These are phyloP conservation scores for Onychomys leucogaster DNA, from an alignment of 2,797 vertebrate species.

Conservation along the genomic window DNA sequence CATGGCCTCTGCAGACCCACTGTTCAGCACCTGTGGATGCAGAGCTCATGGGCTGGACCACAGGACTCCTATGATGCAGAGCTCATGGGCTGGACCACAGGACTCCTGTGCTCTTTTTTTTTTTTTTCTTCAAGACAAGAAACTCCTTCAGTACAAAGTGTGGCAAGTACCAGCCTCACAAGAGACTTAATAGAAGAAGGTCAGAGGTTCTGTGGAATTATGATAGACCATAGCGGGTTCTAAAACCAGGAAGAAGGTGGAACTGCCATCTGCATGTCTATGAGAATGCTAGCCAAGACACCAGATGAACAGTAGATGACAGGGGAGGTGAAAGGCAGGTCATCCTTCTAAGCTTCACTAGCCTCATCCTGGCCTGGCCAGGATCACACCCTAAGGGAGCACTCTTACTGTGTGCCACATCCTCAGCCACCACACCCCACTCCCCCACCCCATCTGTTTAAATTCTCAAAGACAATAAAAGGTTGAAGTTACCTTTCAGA, in stretches of 20 bases:
- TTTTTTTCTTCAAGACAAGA: constrained; percentile 84
- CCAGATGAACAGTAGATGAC: constrained; percentile 90
- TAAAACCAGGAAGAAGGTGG: constrained; percentile 90
- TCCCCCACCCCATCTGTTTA: too few relatives aligned
- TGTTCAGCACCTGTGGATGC: not conserved
- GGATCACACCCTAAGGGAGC: not conserved
- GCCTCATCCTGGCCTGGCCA: not conserved
- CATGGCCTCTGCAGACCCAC: not conserved
- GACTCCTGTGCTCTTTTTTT: too few relatives aligned
- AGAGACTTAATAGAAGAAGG: constrained; percentile 95
- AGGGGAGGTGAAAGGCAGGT: constrained; percentile 89
- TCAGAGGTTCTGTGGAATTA: constrained; percentile 89
- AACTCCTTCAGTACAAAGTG: constrained; percentile 93
- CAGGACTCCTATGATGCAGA: too few relatives aligned
- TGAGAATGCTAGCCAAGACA: constrained; percentile 91
- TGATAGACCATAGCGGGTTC: constrained; percentile 76
- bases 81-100: too few relatives aligned
- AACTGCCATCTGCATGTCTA: constrained; percentile 89
- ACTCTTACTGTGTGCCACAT: not conserved
- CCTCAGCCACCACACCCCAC: not conserved
- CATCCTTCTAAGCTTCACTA: not conserved
- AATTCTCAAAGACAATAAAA: not conserved
- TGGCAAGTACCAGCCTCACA: constrained; percentile 94
- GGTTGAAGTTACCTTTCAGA: not conserved
- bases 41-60: not conserved